phyloP scores from a whole-genome alignment of 2,888 invertebrate genomes.

The Andricus quercusramuli region DNA sequence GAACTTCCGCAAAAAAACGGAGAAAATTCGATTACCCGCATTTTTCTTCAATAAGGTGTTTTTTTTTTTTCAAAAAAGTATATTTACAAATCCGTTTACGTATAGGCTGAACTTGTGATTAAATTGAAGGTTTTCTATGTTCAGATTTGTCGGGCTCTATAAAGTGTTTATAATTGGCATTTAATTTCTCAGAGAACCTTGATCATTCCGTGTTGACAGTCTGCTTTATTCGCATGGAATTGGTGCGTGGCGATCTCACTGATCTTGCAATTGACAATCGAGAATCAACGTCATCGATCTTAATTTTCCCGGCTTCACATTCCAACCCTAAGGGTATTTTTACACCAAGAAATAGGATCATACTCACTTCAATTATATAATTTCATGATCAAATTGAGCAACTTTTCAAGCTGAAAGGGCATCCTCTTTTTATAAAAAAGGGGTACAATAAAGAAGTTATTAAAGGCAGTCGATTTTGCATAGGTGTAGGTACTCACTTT shows the following conservation, averaged over 20 bases:
- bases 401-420: no score
- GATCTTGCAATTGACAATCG: constrained; percentile 19
- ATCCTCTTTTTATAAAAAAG: no score
- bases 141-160: background rate
- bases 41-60: no score
- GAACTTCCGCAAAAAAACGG: no score
- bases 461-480: no score
- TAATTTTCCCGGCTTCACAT: background rate
- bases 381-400: background rate
- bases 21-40: no score
- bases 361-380: background rate
- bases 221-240: background rate
- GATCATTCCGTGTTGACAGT: constrained; percentile 19
- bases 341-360: background rate
- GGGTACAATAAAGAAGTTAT: no score
- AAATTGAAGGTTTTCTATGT: background rate
- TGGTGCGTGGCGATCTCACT: constrained; percentile 23
- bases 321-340: background rate
- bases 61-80: no score
- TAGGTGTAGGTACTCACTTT: no score
- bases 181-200: constrained; percentile 25
- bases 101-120: background rate
- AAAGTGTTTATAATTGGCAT: constrained; percentile 33
- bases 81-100: no score
- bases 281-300: background rate